Evolutionary conservation across 2,797 vertebrate species (phyloP), one percentile per base, ranked within the genome.

Genomic region (Alca torda): DNA sequence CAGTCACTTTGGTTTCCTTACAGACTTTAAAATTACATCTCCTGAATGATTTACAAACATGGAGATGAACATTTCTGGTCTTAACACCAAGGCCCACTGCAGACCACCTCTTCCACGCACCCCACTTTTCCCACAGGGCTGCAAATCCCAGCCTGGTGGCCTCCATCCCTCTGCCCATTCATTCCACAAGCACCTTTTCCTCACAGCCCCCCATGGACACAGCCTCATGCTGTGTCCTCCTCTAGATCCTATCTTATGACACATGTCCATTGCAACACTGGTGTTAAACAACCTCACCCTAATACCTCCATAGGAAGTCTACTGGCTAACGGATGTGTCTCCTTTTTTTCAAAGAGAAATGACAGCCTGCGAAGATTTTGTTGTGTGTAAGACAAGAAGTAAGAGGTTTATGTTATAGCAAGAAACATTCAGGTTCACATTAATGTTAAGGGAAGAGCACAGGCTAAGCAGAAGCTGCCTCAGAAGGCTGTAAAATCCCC

Each of bases 181-280:
- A 0, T 54, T 64, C 50, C 73, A 77, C 9, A 31, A 68, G 8
- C 14, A 81, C 8, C 13, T 85, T 89, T 63, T 48, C 25, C 48
- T 28, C 20, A 19, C 16, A 83, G 11, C 10, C 39, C 11, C 13
- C 31, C n/a, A 13, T 0, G 21, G 59, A 82, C 65, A 39, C 4
- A 61, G 9, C 15, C 4, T 4, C 8, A 13, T 15, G 15, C 21
- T 25, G 13, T n/a, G 15, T 67, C 10, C 13, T 76, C 37, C 33
- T 75, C 73, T 24, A 75, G 21, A 59, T 74, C 50, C 35, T 26
- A 15, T n/a, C 23, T 61, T 61, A 30, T 4, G 30, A 24, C 24
- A 60, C 0, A 0, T 4, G 5, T 69, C 24, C 5, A 4, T 39
- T 77, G 10, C 13, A 43, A 69, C 23, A 51, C 9, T 7, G 7